Evolutionary conservation across 2,888 invertebrate genomes (phyloP), one percentile per base, ranked within the genome.

Genomic region (Andrena fulva): DNA sequence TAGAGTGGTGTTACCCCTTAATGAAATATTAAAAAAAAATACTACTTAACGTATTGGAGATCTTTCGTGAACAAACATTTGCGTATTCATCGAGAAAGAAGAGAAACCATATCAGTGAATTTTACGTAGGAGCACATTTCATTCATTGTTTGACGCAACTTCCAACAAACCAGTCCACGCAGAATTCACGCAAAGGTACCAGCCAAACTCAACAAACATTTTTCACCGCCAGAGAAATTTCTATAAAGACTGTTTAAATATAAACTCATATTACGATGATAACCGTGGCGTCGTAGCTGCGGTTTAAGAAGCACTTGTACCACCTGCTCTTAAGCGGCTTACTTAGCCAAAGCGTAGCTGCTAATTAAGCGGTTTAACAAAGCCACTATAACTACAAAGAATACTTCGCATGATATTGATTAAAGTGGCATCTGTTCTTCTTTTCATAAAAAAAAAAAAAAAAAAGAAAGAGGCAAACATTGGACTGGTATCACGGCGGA

Each of bases 351-450:
- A 77, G 75, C 68, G 68, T 71, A 67, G 68, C 79, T 73, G 75
- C 83, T 87, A 87, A 87, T 87, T 87, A 83, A 74, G 71, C 64
- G 74, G 80, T 66, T 77, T 80, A 71, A 77, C 81, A 80, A 88
- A 79, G 76, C 50, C 33, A 31, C 52, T 68, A 56, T 70, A 75
- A 70, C 59, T 67, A 74, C 60, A 33, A 76, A 71, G 68, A 66
- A 77, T 75, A 60, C 50, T 31, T 77, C 27, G 52, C 67, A 77
- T 68, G 71, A 70, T 72, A 80, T 16, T 27, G 66, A 5, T 8
- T 20, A 1, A 24, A 59, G 1, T 27, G 33, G 16, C 27, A 16
- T 29, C 52, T 48, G 54, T n/a, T 20, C 12, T n/a, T 62, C 7
- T 12, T 42, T 42, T 42, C 16, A 16, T 16, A 33, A 35, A 42